Conservation (phyloP, 2,888 invertebrate species). For the Papilio gigon region DNA sequence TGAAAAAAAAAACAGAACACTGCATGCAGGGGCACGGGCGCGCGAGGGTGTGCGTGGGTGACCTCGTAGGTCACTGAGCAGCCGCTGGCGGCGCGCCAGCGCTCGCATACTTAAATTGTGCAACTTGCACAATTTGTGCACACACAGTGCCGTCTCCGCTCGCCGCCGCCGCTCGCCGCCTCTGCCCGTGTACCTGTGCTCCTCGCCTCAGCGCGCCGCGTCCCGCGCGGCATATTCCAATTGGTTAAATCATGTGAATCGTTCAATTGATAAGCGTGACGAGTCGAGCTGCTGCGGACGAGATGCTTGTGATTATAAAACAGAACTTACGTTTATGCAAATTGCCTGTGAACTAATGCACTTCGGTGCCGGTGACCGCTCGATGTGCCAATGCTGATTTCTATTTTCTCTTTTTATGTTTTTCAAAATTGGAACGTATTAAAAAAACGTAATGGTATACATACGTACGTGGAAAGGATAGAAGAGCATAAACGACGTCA, state of each 20-base stretch:
- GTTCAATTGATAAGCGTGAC: neutral
- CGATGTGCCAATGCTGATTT: neutral
- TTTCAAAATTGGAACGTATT: constrained; percentile 12
- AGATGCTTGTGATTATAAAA: neutral
- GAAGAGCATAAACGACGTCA: constrained; percentile 22
- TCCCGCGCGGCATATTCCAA: neutral
- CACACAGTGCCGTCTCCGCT: no score
- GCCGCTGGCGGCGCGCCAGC: constrained; percentile 19
- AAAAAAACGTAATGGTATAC: neutral
- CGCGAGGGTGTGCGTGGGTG: neutral
- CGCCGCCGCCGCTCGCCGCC: no score
- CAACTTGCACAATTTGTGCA: constrained; percentile 6
- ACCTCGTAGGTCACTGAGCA: constrained; percentile 23
- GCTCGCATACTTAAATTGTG: neutral
- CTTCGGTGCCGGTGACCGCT: neutral
- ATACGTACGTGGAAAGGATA: neutral
- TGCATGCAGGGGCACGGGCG: neutral
- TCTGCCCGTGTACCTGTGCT: no score
- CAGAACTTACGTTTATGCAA: neutral
- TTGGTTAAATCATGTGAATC: neutral
- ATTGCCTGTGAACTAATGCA: neutral
- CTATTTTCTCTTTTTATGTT: neutral
- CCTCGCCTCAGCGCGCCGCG: no score
- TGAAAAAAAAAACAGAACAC: no score
- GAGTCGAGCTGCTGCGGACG: neutral